Conservation (phyloP, 2,113 vertebrate genomes). For the Coturnix japonica region DNA sequence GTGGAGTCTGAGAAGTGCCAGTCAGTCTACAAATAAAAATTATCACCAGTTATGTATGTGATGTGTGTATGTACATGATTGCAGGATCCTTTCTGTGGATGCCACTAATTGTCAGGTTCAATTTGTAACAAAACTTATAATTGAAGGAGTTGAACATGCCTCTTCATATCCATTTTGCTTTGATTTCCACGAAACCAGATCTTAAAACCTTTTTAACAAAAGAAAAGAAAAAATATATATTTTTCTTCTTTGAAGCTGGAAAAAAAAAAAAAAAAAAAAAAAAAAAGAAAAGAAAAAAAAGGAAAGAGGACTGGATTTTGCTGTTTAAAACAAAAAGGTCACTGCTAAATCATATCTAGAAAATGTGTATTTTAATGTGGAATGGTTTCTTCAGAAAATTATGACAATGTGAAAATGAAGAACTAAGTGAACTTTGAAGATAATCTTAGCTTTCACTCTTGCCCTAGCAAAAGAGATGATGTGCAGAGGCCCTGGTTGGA, state of each 20-base stretch:
- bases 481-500: neutral
- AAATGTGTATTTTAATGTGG: neutral
- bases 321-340: neutral
- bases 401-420: neutral
- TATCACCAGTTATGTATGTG: neutral
- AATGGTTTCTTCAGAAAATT: neutral
- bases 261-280: neutral
- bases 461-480: neutral
- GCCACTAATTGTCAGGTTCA: neutral
- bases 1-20: neutral
- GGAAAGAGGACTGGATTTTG: neutral
- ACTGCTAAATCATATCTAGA: neutral
- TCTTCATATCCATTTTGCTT: neutral
- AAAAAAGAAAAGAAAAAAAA: no score
- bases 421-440: neutral
- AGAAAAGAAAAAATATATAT: neutral
- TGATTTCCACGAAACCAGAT: neutral
- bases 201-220: neutral
- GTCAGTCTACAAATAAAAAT: neutral
- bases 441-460: conserved; percentile 13
- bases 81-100: neutral
- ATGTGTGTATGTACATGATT: neutral
- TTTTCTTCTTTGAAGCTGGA: neutral
- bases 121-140: neutral
- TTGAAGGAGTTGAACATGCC: neutral